phyloP scores from a whole-genome alignment of 1,140 invertebrate species.

The Trialeurodes vaporariorum region DNA sequence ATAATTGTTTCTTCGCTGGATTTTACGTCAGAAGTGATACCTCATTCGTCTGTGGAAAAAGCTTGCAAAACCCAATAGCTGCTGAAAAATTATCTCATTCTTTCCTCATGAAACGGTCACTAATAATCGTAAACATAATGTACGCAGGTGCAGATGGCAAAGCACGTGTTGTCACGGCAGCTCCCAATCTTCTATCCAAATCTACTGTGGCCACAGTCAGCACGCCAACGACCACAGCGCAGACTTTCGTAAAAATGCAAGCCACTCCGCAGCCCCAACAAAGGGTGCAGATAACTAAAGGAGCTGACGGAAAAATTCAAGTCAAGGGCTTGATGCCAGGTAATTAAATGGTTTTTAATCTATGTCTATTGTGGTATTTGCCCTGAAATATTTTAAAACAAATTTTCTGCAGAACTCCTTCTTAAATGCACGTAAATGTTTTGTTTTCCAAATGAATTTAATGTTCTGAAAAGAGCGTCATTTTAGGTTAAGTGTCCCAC shows the following conservation, averaged over 20 bases:
- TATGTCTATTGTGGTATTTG: slow-evolving; percentile 21
- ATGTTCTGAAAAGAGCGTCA: too few relatives aligned
- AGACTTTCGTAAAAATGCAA: slow-evolving; percentile 24
- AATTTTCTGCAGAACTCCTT: too few relatives aligned
- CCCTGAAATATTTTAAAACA: background rate
- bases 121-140: too few relatives aligned
- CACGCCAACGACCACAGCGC: slow-evolving; percentile 24
- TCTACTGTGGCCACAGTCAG: background rate
- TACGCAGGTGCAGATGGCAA: slow-evolving; percentile 51
- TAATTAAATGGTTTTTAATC: slow-evolving; percentile 13
- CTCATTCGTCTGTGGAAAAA: background rate
- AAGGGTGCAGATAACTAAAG: slow-evolving; percentile 80
- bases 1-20: background rate
- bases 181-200: slow-evolving; percentile 41
- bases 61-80: background rate
- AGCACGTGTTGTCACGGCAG: slow-evolving; percentile 52
- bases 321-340: slow-evolving; percentile 77
- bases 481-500: too few relatives aligned
- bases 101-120: too few relatives aligned
- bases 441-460: too few relatives aligned
- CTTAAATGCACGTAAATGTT: too few relatives aligned
- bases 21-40: background rate
- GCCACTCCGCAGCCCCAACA: slow-evolving; percentile 38
- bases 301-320: slow-evolving; percentile 80
- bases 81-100: background rate